A percentile compares a stretch with the other conserved stretches of the same genome.
These are phyloP conservation scores for Trachelus iudaicus DNA, from an alignment of 2,888 invertebrate genomes.

Conservation along the genomic window DNA sequence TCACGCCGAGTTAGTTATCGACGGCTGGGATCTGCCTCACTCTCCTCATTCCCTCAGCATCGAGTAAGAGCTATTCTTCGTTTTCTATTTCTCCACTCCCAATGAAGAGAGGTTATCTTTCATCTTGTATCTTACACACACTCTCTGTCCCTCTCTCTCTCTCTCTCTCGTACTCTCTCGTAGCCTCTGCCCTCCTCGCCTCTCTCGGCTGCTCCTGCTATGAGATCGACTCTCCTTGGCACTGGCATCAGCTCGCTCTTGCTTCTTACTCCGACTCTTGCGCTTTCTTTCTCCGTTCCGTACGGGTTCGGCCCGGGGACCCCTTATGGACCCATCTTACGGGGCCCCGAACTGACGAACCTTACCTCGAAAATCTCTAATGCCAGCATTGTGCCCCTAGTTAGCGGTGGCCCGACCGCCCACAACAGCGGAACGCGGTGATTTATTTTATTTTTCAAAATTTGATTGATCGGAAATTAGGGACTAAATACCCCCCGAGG, in stretches of 20 bases:
- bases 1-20: slow-evolving; percentile 61
- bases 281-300: slow-evolving; percentile 4
- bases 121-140: slow-evolving; percentile 16
- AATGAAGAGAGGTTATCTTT: slow-evolving; percentile 52
- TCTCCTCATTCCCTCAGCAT: slow-evolving; percentile 30
- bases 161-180: slow-evolving; percentile 2
- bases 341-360: slow-evolving; percentile 26
- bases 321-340: no score
- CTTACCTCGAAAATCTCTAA: slow-evolving; percentile 37
- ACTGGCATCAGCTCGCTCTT: slow-evolving; percentile 3
- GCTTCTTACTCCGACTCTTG: slow-evolving; percentile 12
- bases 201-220: slow-evolving; percentile 26
- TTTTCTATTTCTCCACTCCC: slow-evolving; percentile 51
- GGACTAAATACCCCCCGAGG: slow-evolving; percentile 59
- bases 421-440: slow-evolving; percentile 37
- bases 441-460: slow-evolving; percentile 51
- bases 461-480: slow-evolving; percentile 64
- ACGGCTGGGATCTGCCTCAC: slow-evolving; percentile 50
- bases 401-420: slow-evolving; percentile 53
- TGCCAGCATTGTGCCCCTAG: slow-evolving; percentile 59
- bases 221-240: slow-evolving; percentile 11
- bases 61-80: slow-evolving; percentile 48
- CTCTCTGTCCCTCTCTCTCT: slow-evolving; percentile 5
- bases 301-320: background rate
- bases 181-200: slow-evolving; percentile 25